Base-by-base conservation (phyloP, 2,113 vertebrate species). In the Pitta sordida region DNA sequence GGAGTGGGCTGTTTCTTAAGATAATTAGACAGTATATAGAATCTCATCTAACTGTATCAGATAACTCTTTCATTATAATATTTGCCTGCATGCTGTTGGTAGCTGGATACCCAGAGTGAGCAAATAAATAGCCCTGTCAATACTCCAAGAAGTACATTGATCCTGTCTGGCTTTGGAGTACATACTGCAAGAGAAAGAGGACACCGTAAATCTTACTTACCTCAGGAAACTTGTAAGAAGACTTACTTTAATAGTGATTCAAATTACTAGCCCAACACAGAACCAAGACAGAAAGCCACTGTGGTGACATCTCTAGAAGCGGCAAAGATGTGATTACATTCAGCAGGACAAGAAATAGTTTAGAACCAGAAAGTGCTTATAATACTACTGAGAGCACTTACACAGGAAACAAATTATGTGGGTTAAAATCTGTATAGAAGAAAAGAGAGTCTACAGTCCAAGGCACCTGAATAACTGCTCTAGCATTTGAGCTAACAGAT, bases 381-480 rank as follows among this genome's bases (percentile, higher is more conserved):
- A 23, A 15, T 68, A 0, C 41, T 79, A 14, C 20, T 62, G 63
- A 83, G 16, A 29, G 11, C 32, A n/a, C 32, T 58, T 91, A 18
- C 13, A 17, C 3, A 2, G 23, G 44, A 64, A 44, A 43, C 2
- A 44, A 20, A 30, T 0, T 0, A 15, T 13, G 9, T 13, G 23
- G 7, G 10, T 59, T 85, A 41, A 44, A 71, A 85, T 15, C 16
- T 22, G 34, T 60, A 32, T 6, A 60, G 46, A 12, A 63, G 67
- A 53, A 75, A 81, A 56, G 4, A 21, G 5, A 41, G 24, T 39
- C n/a, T 52, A 3, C 6, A 71, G 11, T 9, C 34, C 63, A 58
- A 65, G 34, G 20, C 6, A 83, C 32, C 34, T 36, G 34, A 12
- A 43, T 30, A 70, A 59, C 43, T 70, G 39, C 58, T 62, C 14